phyloP scores from a whole-genome alignment of 2,797 vertebrate species.

The Poecilia velifera region DNA sequence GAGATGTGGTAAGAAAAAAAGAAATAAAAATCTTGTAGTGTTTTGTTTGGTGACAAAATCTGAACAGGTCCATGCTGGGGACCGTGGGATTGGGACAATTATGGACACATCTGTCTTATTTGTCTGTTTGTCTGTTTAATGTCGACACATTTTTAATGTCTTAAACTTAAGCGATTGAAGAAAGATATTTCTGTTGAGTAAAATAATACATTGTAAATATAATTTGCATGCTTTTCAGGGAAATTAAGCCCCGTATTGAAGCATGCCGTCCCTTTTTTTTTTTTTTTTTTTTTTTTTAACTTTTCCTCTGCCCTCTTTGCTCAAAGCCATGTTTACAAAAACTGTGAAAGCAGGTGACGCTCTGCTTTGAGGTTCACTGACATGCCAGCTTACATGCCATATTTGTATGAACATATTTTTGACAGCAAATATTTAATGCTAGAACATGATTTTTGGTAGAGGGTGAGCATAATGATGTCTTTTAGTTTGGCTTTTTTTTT shows the following conservation, averaged over 20 bases:
- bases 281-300: conserved; percentile 2
- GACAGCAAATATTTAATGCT: conserved; percentile 70
- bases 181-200: conserved; percentile 44
- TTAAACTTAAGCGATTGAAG: conserved; percentile 65
- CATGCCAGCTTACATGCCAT: conserved; percentile 82
- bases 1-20: conserved; percentile 17
- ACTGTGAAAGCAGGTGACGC: conserved; percentile 77
- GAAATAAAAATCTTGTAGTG: conserved; percentile 71
- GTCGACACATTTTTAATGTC: conserved; percentile 73
- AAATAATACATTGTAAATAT: conserved; percentile 77
- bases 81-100: conserved; percentile 47
- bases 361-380: conserved; percentile 78
- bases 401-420: conserved; percentile 83
- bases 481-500: conserved; percentile 73
- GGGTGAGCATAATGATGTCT: conserved; percentile 64
- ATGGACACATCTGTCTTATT: conserved; percentile 58
- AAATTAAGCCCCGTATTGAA: conserved; percentile 61
- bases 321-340: conserved; percentile 85
- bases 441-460: conserved; percentile 63
- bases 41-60: conserved; percentile 57
- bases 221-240: conserved; percentile 81
- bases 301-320: conserved; percentile 69
- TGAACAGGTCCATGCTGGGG: conserved; percentile 41
- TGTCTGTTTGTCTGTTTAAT: conserved; percentile 67
- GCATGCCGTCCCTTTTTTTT: conserved; percentile 71